phyloP scores from a whole-genome alignment of 2,113 vertebrate genomes.

The Martes martes region DNA sequence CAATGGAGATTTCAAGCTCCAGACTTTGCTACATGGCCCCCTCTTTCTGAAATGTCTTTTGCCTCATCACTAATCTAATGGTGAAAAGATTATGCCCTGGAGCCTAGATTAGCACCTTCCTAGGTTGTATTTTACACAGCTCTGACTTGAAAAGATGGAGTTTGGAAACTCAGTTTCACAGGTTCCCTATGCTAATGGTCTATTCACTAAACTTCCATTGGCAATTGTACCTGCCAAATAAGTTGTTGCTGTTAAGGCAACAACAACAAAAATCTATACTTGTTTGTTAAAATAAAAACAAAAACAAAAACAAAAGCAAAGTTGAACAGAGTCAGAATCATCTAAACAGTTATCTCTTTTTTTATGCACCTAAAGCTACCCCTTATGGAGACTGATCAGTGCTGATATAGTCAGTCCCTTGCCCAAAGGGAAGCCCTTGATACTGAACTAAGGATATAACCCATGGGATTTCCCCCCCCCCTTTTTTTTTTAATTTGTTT shows the following conservation, averaged over 20 bases:
- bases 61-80: background rate
- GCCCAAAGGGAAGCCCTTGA: background rate
- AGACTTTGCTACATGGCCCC: background rate
- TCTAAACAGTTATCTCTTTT: background rate
- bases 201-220: background rate
- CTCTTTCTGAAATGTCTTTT: background rate
- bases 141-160: background rate
- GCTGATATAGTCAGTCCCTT: background rate
- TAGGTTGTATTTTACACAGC: background rate
- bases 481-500: background rate
- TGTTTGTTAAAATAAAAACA: background rate
- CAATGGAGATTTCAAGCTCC: background rate
- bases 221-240: background rate
- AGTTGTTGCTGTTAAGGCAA: too few relatives aligned
- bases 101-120: too few relatives aligned
- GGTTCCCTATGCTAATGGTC: rapidly evolving
- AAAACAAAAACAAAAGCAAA: background rate
- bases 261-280: background rate
- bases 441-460: background rate
- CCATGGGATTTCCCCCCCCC: background rate
- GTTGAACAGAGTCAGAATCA: background rate
- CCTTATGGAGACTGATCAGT: background rate
- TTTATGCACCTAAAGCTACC: background rate
- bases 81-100: background rate
- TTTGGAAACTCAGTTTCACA: background rate